Conservation (phyloP, 1,140 invertebrate species). For the Pollicipes pollicipes region DNA sequence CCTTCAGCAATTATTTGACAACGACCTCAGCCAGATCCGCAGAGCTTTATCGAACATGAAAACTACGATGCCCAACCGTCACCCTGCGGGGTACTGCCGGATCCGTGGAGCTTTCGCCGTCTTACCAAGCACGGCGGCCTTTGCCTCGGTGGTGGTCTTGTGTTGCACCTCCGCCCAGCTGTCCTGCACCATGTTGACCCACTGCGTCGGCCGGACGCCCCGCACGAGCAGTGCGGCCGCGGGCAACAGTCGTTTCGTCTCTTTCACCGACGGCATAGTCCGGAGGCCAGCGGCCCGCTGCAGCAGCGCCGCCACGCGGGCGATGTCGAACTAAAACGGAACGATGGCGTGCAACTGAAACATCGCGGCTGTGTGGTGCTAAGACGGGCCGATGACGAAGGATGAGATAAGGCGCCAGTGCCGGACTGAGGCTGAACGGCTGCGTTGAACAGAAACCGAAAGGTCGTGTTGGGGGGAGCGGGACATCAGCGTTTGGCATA, state of each 20-base stretch:
- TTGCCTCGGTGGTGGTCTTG: constrained; percentile 36
- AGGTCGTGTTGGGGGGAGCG: no score
- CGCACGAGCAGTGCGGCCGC: constrained; percentile 67
- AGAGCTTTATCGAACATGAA: neutral
- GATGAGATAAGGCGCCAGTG: no score
- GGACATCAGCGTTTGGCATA: no score
- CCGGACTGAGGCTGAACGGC: no score
- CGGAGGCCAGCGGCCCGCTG: constrained; percentile 77
- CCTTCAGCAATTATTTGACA: neutral
- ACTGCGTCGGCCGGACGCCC: constrained; percentile 68
- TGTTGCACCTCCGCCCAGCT: constrained; percentile 48
- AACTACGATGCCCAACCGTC: neutral
- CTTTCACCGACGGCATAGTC: constrained; percentile 60
- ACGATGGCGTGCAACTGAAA: constrained; percentile 6
- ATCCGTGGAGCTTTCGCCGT: neutral
- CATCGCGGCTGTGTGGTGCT: constrained; percentile 4
- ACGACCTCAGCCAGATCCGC: neutral
- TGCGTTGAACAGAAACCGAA: no score
- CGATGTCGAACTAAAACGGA: constrained; percentile 52
- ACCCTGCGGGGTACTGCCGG: no score
- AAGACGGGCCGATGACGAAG: no score
- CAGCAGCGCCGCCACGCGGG: constrained; percentile 67
- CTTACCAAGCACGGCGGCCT: constrained; percentile 44
- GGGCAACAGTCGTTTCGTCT: constrained; percentile 76
- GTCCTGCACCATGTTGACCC: constrained; percentile 70